Percentiles rank a stretch among this genome's conserved stretches.
phyloP scores from a whole-genome alignment of 2,113 vertebrate species.

The Neodontobutis hainanensis region DNA sequence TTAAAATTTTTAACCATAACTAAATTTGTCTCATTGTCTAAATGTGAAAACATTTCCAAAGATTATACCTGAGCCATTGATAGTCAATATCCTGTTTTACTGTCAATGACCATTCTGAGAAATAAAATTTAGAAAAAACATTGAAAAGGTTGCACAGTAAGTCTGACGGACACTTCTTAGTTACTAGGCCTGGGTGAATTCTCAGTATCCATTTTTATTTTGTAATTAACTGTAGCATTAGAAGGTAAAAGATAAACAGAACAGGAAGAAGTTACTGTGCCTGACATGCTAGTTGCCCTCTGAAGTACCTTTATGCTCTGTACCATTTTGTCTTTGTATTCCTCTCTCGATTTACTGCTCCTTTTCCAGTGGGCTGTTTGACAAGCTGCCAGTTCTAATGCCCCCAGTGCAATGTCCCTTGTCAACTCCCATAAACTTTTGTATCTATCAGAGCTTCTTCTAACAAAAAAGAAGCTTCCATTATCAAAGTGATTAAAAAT shows the following conservation, averaged over 20 bases:
- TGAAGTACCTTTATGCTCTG: neutral
- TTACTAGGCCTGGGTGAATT: too few species aligned
- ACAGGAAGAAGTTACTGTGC: conserved; percentile 42
- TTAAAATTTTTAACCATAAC: too few species aligned
- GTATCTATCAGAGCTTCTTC: conserved; percentile 77
- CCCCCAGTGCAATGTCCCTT: conserved; percentile 78
- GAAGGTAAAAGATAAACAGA: conserved; percentile 40
- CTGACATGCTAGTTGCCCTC: conserved; percentile 56
- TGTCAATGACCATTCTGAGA: too few species aligned
- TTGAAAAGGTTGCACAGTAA: too few species aligned
- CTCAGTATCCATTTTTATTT: too few species aligned
- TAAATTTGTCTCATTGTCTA: too few species aligned
- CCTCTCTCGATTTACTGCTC: conserved; percentile 70
- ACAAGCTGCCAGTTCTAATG: conserved; percentile 82
- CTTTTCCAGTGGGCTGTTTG: conserved; percentile 79
- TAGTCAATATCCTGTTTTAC: too few species aligned
- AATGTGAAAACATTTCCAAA: too few species aligned
- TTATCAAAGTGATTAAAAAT: conserved; percentile 81
- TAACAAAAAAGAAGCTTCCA: conserved; percentile 74
- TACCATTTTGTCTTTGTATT: conserved; percentile 55
- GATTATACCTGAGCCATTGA: too few species aligned
- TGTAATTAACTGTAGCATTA: conserved; percentile 59
- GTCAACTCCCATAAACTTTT: conserved; percentile 79
- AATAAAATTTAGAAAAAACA: too few species aligned
- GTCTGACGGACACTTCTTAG: too few species aligned